These are phyloP conservation scores for Gobius niger DNA, from an alignment of 2,113 vertebrate species.

Conservation along the genomic window DNA sequence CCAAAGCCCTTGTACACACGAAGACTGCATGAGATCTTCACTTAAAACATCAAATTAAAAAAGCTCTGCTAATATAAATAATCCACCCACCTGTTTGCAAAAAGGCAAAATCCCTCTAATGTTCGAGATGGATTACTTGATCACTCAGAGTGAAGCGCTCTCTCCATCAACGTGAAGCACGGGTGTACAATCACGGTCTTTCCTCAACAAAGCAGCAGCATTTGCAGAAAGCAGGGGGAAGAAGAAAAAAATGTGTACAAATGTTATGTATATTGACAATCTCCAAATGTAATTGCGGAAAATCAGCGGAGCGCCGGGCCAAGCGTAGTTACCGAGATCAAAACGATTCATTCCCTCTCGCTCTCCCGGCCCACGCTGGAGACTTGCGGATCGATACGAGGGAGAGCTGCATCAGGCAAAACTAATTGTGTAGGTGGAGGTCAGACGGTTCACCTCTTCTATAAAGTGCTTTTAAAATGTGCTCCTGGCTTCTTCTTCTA, in stretches of 20 bases:
- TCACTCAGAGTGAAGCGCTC: background rate
- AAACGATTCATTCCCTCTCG: conserved; percentile 43
- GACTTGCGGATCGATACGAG: conserved; percentile 52
- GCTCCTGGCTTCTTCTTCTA: conserved; percentile 15
- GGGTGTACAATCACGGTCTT: background rate
- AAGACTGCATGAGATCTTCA: background rate
- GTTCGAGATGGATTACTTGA: background rate
- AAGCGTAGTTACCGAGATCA: conserved; percentile 40
- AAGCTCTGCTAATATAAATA: background rate
- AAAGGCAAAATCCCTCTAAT: background rate
- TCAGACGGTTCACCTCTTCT: conserved; percentile 48
- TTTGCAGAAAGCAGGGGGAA: background rate
- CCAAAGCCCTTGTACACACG: no score
- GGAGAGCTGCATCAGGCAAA: conserved; percentile 59
- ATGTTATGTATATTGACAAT: conserved; percentile 30
- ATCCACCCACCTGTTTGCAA: background rate
- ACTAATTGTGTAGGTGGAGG: conserved; percentile 63
- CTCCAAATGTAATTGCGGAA: conserved; percentile 27
- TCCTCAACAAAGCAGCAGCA: background rate
- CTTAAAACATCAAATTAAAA: background rate
- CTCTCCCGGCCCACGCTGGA: conserved; percentile 19
- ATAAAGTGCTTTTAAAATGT: conserved; percentile 55
- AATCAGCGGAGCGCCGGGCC: conserved; percentile 30
- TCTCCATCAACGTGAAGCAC: background rate
- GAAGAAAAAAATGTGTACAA: background rate